phyloP scores from a whole-genome alignment of 2,113 vertebrate species.

The Dipodomys stephensi region DNA sequence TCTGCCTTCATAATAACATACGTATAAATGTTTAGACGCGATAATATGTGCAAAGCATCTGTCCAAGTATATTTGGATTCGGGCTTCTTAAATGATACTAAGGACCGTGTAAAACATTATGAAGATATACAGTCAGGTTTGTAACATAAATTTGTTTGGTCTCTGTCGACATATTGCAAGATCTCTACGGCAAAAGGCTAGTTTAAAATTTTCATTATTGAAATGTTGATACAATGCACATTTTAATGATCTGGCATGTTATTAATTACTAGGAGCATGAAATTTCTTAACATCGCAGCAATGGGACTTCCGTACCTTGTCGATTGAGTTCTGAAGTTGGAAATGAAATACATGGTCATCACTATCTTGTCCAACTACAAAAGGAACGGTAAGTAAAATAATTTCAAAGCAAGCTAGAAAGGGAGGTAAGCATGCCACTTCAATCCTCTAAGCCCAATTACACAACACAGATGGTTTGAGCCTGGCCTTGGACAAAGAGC shows the following conservation, averaged over 20 bases:
- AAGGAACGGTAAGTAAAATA: not conserved
- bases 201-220: not conserved
- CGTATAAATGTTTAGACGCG: not conserved
- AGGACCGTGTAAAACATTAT: not conserved
- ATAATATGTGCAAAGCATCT: not conserved
- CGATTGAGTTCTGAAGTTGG: not conserved
- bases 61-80: not conserved
- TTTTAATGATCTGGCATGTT: not conserved
- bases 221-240: not conserved
- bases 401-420: not conserved
- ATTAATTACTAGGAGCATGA: not conserved
- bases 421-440: no score
- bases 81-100: not conserved
- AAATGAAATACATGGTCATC: not conserved
- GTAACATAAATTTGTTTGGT: not conserved
- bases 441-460: no score
- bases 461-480: no score
- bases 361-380: not conserved
- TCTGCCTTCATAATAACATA: not conserved
- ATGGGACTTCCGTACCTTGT: accelerated
- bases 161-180: not conserved
- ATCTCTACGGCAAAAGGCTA: not conserved
- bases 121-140: not conserved
- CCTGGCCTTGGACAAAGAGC: no score
- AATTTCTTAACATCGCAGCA: not conserved